Percentiles rank a stretch among this genome's conserved stretches.
Conservation (phyloP, 2,797 vertebrate species). For the Propithecus deckenii region DNA sequence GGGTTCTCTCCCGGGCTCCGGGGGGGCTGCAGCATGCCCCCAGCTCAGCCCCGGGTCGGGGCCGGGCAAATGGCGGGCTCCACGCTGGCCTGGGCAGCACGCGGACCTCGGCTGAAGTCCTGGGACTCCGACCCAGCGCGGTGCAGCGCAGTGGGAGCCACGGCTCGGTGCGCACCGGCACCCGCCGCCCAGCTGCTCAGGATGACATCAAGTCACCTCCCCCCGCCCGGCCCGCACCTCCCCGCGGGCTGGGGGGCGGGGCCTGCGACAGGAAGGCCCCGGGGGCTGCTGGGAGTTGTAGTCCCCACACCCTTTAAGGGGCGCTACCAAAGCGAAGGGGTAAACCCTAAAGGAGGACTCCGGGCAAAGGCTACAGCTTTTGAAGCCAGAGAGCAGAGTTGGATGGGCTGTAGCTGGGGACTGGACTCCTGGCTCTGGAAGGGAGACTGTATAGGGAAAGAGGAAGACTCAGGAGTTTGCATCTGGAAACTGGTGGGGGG, state of each 20-base stretch:
- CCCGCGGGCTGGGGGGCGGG: neutral
- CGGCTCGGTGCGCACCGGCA: constrained; percentile 65
- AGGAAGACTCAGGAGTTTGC: neutral
- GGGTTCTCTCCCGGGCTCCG: constrained; percentile 59
- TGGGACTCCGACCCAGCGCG: neutral
- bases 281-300: constrained; percentile 70
- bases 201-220: constrained; percentile 79
- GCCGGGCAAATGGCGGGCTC: neutral
- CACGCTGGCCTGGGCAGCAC: neutral
- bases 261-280: constrained; percentile 60
- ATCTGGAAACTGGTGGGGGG: neutral
- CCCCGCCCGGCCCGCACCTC: constrained; percentile 62
- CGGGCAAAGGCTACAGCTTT: neutral
- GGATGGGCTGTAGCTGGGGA: neutral
- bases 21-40: constrained; percentile 67
- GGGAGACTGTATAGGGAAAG: neutral
- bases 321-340: neutral
- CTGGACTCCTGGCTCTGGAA: neutral
- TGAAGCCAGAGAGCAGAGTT: neutral
- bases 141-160: constrained; percentile 51
- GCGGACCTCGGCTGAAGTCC: neutral
- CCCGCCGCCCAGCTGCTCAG: constrained; percentile 74
- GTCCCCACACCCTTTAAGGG: constrained; percentile 54
- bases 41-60: neutral
- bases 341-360: neutral